Base-by-base conservation (phyloP, 1,140 invertebrate species). In the Copidosoma floridanum region DNA sequence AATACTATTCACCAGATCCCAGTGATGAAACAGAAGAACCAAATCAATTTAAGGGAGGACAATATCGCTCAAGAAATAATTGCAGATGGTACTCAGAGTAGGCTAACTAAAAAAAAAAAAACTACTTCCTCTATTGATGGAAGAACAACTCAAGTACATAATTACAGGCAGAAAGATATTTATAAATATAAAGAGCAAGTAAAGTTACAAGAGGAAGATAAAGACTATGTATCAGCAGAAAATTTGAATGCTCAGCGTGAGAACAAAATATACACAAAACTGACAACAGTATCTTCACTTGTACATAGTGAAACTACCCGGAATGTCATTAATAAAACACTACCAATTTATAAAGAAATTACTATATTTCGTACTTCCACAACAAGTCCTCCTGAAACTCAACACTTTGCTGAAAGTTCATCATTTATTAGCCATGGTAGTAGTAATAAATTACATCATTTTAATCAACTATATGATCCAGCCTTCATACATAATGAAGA, bases 381-480 rank as follows among this genome's bases (percentile, higher is more conserved):
- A 12, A 14, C 66, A 5, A 71, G 50, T 55, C 70, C 79, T 18
- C 83, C 79, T 63, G 89, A 92, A 71, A 85, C 84, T 52, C 90
- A 92, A 73, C 82, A 88, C 2, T 83, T 86, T 0, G 87, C 89
- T 2, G 90, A 92, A 74, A 88, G 86, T 2, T 87, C 88, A 0
- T 88, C 88, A 0, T 89, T 90, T 68, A 84, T 86, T 0, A 85
- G 77, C n/a, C 76, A 81, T 14, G 72, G 71, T 7, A 80, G 79
- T 64, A 71, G 74, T 21, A 80, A 69, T 43, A 74, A 77, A 27
- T 75, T 71, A 0, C 74, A 74, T 54, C 64, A 70, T 24, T 73
- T 70, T 37, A 69, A 69, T 46, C 72, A 71, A 3, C n/a, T n/a
- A n/a, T n/a, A n/a, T n/a, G n/a, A n/a, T n/a, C n/a, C n/a, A n/a